Conservation (phyloP, 2,113 vertebrate genomes). For the Tragelaphus buxtoni region DNA sequence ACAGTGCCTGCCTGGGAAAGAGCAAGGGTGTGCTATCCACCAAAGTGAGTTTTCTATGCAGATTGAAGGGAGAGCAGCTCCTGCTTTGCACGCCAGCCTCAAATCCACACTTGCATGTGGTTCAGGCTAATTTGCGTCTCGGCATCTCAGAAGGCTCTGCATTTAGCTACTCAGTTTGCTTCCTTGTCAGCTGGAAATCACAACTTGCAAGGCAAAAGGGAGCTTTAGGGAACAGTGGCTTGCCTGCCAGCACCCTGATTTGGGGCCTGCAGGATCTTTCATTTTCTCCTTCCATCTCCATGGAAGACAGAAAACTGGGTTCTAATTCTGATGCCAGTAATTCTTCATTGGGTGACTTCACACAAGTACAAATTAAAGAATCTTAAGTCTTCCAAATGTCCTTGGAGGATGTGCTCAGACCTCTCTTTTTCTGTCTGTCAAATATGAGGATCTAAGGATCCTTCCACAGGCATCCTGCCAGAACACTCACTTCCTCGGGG, state of each 20-base stretch:
- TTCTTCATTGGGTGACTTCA: not conserved
- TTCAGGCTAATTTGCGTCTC: not conserved
- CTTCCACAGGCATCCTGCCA: not conserved
- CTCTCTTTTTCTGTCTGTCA: not conserved
- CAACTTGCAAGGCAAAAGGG: not conserved
- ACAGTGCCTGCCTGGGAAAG: not conserved
- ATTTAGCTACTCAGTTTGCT: not conserved
- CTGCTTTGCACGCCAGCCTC: not conserved
- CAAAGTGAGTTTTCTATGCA: not conserved
- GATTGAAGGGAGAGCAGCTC: not conserved
- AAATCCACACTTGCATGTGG: not conserved
- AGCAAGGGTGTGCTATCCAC: not conserved
- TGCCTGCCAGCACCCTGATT: not conserved
- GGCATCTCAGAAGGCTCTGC: conserved; percentile 9
- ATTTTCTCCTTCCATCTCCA: not conserved
- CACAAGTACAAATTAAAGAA: not conserved
- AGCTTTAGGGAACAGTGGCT: not conserved
- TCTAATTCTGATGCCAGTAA: not conserved
- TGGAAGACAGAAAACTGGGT: not conserved
- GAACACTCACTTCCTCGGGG: not conserved
- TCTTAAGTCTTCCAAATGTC: not conserved
- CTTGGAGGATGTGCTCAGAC: not conserved
- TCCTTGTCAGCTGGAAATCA: conserved; percentile 30
- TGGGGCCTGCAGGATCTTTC: not conserved
- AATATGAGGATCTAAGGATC: not conserved